Percentiles rank a stretch among this genome's conserved stretches.
phyloP scores from a whole-genome alignment of 2,797 vertebrate species.

The Ataeniobius toweri region DNA sequence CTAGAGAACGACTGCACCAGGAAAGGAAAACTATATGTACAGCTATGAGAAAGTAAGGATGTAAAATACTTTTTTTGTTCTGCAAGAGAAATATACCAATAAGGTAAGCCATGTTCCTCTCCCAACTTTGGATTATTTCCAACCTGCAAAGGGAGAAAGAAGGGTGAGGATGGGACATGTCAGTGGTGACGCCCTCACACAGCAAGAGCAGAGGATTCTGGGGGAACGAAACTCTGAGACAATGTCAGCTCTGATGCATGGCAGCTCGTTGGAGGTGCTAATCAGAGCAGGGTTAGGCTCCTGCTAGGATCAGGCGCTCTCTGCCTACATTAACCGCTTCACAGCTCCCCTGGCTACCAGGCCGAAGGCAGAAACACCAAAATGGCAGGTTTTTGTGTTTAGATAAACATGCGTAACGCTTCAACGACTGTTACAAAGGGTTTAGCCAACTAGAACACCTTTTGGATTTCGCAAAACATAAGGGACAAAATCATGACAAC shows the following conservation, averaged over 20 bases:
- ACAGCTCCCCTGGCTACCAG: slow-evolving; percentile 65
- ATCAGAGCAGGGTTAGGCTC: slow-evolving; percentile 86
- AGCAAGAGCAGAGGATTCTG: slow-evolving; percentile 84
- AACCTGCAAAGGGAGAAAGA: slow-evolving; percentile 74
- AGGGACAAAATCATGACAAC: slow-evolving; percentile 59
- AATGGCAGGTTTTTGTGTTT: slow-evolving; percentile 72
- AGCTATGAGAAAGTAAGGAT: slow-evolving; percentile 32
- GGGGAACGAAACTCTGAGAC: slow-evolving; percentile 92
- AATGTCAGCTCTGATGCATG: slow-evolving; percentile 93
- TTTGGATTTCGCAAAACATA: slow-evolving; percentile 64
- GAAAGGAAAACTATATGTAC: slow-evolving; percentile 22
- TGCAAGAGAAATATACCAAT: slow-evolving; percentile 35
- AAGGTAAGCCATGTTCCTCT: slow-evolving; percentile 53
- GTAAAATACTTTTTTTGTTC: slow-evolving; percentile 37
- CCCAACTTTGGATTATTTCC: slow-evolving; percentile 72
- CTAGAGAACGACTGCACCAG: slow-evolving; percentile 51
- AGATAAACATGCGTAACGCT: slow-evolving; percentile 76
- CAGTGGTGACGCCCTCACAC: slow-evolving; percentile 83
- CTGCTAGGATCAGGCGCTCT: slow-evolving; percentile 74
- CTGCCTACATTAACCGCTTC: slow-evolving; percentile 74
- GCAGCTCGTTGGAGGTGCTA: slow-evolving; percentile 89
- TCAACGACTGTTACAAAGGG: slow-evolving; percentile 70
- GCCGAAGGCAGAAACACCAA: slow-evolving; percentile 62
- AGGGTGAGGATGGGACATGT: slow-evolving; percentile 83
- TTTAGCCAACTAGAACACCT: slow-evolving; percentile 72